Conservation (phyloP, 2,113 vertebrate species). For the Epinephelus cyanopodus region DNA sequence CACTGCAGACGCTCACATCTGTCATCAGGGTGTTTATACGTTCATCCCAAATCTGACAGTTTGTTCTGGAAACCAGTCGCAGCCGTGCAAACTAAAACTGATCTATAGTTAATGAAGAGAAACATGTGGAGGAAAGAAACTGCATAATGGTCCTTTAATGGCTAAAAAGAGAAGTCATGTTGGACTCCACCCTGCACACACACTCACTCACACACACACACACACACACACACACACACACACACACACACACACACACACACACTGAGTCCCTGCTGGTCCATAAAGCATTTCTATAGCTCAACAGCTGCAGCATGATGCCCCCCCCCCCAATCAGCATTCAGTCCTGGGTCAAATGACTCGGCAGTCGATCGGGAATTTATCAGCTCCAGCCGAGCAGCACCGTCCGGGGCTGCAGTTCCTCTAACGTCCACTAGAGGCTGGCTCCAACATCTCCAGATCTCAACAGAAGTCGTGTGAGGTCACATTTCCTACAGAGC, state of each 20-base stretch:
- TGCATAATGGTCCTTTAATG: background rate
- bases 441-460: too few relatives aligned
- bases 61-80: background rate
- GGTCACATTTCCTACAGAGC: too few relatives aligned
- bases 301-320: constrained; percentile 40
- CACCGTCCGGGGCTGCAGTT: too few relatives aligned
- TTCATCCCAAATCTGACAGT: background rate
- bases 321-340: background rate
- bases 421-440: too few relatives aligned
- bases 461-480: too few relatives aligned
- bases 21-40: background rate
- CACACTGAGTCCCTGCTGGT: constrained; percentile 11
- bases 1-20: background rate
- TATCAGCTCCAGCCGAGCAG: too few relatives aligned
- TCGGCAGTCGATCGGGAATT: too few relatives aligned
- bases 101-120: background rate
- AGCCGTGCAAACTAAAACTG: background rate
- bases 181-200: constrained; percentile 7
- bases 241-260: too few relatives aligned
- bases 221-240: constrained; percentile 3
- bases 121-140: background rate
- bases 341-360: too few relatives aligned
- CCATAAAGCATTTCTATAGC: constrained; percentile 41
- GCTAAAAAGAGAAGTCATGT: background rate
- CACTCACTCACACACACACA: constrained; percentile 7